Percentiles rank a stretch among this genome's conserved stretches.
Conservation (phyloP, 2,113 vertebrate genomes). For the Pachypanchax playfairii region DNA sequence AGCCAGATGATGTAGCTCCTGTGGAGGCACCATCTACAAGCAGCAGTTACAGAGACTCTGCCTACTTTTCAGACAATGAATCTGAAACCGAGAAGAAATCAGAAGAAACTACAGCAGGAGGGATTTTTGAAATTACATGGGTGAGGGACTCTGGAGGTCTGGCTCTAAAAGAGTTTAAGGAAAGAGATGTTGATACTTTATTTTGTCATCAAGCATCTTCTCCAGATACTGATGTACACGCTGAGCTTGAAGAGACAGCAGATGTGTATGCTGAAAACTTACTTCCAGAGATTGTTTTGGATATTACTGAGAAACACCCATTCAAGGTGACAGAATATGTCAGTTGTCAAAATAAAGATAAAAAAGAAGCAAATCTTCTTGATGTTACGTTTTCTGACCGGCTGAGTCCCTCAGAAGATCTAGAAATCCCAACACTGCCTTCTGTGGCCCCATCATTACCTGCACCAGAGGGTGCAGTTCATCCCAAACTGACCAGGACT, state of each 20-base stretch:
- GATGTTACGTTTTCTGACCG: slow-evolving; percentile 18
- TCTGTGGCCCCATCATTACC: slow-evolving; percentile 21
- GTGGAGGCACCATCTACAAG: slow-evolving; percentile 67
- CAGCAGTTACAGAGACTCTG: slow-evolving; percentile 90
- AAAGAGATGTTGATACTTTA: slow-evolving; percentile 23
- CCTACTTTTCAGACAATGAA: slow-evolving; percentile 98
- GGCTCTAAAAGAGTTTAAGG: not conserved
- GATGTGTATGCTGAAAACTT: not conserved
- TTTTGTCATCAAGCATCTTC: slow-evolving; percentile 18
- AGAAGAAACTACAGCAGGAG: slow-evolving; percentile 74
- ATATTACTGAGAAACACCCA: slow-evolving; percentile 38
- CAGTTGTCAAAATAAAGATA: slow-evolving; percentile 11
- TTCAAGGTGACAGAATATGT: slow-evolving; percentile 9
- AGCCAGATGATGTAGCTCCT: slow-evolving; percentile 33
- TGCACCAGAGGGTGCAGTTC: slow-evolving; percentile 38
- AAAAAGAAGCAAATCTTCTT: slow-evolving; percentile 13
- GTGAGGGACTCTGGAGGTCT: slow-evolving; percentile 29
- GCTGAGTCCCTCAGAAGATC: not conserved
- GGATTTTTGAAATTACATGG: slow-evolving; percentile 45
- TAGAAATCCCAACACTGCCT: slow-evolving; percentile 25
- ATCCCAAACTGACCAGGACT: slow-evolving; percentile 77
- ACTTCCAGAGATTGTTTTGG: slow-evolving; percentile 20
- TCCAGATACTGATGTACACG: slow-evolving; percentile 7
- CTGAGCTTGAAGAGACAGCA: slow-evolving; percentile 1
- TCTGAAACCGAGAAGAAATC: slow-evolving; percentile 89